Evolutionary conservation across 2,888 invertebrate species (phyloP).

Genomic region (Hirtodrosophila histrioides): DNA sequence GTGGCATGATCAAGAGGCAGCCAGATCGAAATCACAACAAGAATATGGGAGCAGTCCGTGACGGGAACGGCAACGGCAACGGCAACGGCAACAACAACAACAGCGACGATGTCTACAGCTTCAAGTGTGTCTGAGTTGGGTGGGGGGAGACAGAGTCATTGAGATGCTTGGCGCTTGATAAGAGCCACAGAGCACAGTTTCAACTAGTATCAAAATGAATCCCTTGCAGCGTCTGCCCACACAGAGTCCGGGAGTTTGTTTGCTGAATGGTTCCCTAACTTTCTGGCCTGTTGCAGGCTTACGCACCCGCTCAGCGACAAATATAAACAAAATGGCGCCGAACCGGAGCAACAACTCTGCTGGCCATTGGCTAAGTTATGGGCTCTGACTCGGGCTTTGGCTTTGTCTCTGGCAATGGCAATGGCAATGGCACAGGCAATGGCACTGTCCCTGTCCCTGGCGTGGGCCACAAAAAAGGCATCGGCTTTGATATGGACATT

Average conservation of each 20-base stretch:
- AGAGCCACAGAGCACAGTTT: constrained; percentile 2
- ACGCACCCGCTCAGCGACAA: constrained; percentile 69
- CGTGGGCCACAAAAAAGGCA: constrained; percentile 18
- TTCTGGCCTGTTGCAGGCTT: constrained; percentile 57
- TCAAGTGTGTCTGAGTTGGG: constrained; percentile 3
- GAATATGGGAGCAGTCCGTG: constrained; percentile 64
- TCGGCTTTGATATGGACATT: constrained; percentile 20
- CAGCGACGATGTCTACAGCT: neutral
- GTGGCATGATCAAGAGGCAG: constrained; percentile 60
- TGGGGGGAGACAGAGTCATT: constrained; percentile 22
- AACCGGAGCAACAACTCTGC: constrained; percentile 25
- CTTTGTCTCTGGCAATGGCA: neutral
- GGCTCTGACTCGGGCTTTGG: constrained; percentile 17
- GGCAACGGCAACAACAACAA: neutral
- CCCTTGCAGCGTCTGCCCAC: constrained; percentile 5
- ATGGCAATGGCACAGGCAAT: no score
- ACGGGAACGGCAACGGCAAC: neutral
- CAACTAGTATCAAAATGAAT: constrained; percentile 1
- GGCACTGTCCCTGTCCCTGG: neutral
- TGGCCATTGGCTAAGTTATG: constrained; percentile 74
- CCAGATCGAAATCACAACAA: constrained; percentile 56
- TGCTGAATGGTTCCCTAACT: constrained; percentile 29
- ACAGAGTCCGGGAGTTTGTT: constrained; percentile 1
- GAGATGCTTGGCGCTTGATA: constrained; percentile 48
- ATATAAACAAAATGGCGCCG: constrained; percentile 76